Percentiles rank a stretch among this genome's conserved stretches.
These are phyloP conservation scores for Nymphalis c-album DNA, from an alignment of 2,888 invertebrate genomes.

Conservation along the genomic window DNA sequence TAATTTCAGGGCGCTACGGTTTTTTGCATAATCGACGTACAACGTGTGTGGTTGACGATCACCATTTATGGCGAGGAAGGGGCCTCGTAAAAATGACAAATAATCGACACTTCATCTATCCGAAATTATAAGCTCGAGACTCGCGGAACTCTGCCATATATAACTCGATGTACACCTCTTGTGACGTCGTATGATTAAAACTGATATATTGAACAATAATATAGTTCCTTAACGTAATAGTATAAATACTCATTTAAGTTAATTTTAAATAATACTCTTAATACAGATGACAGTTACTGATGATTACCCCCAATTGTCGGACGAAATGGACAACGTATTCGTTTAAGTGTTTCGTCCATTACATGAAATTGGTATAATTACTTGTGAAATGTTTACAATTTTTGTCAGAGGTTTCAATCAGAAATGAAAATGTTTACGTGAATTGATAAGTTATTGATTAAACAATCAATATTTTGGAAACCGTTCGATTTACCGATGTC, in stretches of 20 bases:
- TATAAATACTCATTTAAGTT: constrained; percentile 12
- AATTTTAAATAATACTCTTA: constrained; percentile 10
- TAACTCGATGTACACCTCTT: constrained; percentile 20
- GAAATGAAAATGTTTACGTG: constrained; percentile 24
- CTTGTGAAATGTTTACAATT: constrained; percentile 18
- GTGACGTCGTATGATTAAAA: constrained; percentile 15
- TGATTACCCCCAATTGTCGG: constrained; percentile 15
- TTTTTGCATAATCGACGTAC: constrained; percentile 65
- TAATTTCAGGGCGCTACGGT: constrained; percentile 49
- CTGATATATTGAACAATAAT: constrained; percentile 9
- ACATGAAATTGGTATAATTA: constrained; percentile 19
- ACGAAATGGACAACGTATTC: constrained; percentile 9
- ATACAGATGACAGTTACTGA: constrained; percentile 12
- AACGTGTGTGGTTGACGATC: constrained; percentile 62
- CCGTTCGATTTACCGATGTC: constrained; percentile 10
- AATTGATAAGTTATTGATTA: constrained; percentile 29
- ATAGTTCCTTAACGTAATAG: constrained; percentile 19
- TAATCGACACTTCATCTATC: constrained; percentile 52
- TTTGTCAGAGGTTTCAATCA: constrained; percentile 10
- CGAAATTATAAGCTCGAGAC: constrained; percentile 46
- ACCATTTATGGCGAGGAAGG: constrained; percentile 60
- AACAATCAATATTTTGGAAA: constrained; percentile 22
- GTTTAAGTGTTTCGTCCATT: constrained; percentile 14
- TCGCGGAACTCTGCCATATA: constrained; percentile 32
- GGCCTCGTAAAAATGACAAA: constrained; percentile 43